Percentiles rank a stretch among this genome's conserved stretches.
These are phyloP conservation scores for Neogobius melanostomus DNA, from an alignment of 2,113 vertebrate genomes.

Conservation along the genomic window DNA sequence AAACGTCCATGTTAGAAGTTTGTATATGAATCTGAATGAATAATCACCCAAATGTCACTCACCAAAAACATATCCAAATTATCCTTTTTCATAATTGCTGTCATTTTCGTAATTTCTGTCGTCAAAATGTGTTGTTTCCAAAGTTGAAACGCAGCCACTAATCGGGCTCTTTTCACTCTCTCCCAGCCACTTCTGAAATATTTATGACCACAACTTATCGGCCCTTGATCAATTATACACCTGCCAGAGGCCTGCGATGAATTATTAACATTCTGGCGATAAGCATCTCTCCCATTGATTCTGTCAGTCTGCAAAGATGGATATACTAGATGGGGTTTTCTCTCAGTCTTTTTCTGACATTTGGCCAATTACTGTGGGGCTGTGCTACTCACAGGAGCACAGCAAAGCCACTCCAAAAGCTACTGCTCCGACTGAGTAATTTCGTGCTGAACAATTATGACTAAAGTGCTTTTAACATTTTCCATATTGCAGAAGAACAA, in stretches of 20 bases:
- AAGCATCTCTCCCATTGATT: conserved; percentile 72
- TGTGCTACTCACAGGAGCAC: conserved; percentile 15
- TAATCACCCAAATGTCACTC: neutral
- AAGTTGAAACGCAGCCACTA: conserved; percentile 26
- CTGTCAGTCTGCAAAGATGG: conserved; percentile 65
- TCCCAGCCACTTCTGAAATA: conserved; percentile 64
- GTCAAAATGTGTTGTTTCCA: neutral
- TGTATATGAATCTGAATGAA: neutral
- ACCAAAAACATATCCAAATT: neutral
- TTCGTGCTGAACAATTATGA: neutral
- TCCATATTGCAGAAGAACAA: neutral
- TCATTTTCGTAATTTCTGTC: neutral
- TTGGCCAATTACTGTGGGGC: conserved; percentile 30
- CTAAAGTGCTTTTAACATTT: too few species aligned
- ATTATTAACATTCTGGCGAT: conserved; percentile 73
- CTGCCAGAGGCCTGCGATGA: conserved; percentile 61
- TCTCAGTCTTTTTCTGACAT: conserved; percentile 46
- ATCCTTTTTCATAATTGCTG: neutral
- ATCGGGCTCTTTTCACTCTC: conserved; percentile 24
- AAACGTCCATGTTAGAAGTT: neutral
- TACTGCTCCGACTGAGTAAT: neutral
- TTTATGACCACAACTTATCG: conserved; percentile 73
- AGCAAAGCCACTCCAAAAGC: conserved; percentile 1
- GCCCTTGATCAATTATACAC: conserved; percentile 73
- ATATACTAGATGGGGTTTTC: conserved; percentile 62